Percentiles rank a stretch among this genome's conserved stretches.
phyloP scores from a whole-genome alignment of 2,797 vertebrate genomes.

The Acrossocheilus wenchowensis region DNA sequence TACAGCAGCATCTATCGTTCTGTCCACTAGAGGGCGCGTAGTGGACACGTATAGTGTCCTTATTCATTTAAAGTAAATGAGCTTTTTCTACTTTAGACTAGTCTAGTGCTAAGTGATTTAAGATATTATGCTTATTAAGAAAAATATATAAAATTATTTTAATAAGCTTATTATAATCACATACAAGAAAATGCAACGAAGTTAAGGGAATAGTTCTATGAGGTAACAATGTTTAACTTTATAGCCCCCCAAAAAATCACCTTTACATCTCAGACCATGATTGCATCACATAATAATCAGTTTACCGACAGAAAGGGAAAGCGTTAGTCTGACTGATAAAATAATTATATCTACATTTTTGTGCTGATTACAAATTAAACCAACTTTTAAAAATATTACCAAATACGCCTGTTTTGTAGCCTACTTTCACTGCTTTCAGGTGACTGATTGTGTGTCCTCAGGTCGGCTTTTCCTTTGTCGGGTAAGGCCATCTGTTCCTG shows the following conservation, averaged over 20 bases:
- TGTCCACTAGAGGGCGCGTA: conserved; percentile 41
- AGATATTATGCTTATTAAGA: not conserved
- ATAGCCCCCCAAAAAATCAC: not conserved
- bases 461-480: conserved; percentile 50
- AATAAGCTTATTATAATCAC: no score
- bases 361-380: not conserved
- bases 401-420: not conserved
- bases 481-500: conserved; percentile 65
- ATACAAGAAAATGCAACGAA: not conserved
- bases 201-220: not conserved
- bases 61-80: not conserved
- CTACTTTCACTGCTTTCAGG: conserved; percentile 16
- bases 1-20: not conserved
- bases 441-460: conserved; percentile 35
- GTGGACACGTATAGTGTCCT: not conserved
- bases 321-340: not conserved
- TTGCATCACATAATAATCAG: not conserved
- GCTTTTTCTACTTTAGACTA: not conserved
- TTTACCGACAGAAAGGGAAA: not conserved
- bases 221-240: not conserved
- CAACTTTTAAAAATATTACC: not conserved
- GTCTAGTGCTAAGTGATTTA: not conserved
- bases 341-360: not conserved
- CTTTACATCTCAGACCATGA: not conserved
- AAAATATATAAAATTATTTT: not conserved